Percentiles rank a stretch among this genome's conserved stretches.
These are phyloP conservation scores for Tipula unca DNA, from an alignment of 2,888 invertebrate genomes.

Conservation along the genomic window DNA sequence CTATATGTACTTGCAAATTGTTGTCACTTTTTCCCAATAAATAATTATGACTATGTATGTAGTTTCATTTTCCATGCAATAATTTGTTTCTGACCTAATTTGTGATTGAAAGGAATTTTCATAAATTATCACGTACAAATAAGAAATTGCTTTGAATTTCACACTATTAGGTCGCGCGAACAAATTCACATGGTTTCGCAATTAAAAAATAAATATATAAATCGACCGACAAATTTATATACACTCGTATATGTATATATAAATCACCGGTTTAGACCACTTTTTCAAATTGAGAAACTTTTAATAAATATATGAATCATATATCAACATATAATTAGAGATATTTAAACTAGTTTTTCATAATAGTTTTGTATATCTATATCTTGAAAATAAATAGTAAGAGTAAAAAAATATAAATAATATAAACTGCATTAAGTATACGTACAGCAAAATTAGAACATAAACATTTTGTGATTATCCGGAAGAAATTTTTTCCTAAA, in stretches of 20 bases:
- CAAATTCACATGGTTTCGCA: background rate
- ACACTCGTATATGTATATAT: too few species aligned
- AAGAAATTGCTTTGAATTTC: background rate
- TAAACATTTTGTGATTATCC: background rate
- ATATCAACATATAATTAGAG: background rate
- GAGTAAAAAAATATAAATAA: background rate
- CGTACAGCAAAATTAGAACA: background rate
- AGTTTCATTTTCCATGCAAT: background rate
- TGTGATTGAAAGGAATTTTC: background rate
- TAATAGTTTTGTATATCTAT: background rate
- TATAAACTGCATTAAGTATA: background rate
- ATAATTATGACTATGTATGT: background rate
- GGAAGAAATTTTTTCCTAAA: background rate
- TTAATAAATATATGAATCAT: background rate
- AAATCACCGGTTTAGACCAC: background rate
- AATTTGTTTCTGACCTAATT: background rate
- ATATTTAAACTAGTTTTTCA: background rate
- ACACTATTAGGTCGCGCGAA: background rate
- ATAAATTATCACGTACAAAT: constrained; percentile 9
- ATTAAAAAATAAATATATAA: background rate
- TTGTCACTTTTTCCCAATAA: background rate
- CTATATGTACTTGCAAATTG: background rate
- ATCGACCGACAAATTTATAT: background rate
- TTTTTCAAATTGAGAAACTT: background rate
- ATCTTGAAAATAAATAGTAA: background rate